phyloP scores from a whole-genome alignment of 2,797 vertebrate genomes.

The Sebastes taczanowskii region DNA sequence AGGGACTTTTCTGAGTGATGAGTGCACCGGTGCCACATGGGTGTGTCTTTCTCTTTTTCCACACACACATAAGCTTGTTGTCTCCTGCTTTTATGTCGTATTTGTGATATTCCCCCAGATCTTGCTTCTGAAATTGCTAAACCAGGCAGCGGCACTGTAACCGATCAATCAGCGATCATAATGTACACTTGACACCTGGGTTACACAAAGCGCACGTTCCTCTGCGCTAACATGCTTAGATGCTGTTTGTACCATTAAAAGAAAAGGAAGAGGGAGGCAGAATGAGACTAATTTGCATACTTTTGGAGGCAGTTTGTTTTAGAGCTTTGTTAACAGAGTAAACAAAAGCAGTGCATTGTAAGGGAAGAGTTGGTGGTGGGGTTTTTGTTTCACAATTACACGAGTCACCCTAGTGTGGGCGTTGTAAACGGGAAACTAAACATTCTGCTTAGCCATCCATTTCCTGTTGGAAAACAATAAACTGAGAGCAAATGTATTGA shows the following conservation, averaged over 20 bases:
- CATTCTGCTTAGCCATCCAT: conserved; percentile 28
- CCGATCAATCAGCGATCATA: conserved; percentile 6
- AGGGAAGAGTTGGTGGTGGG: conserved; percentile 15
- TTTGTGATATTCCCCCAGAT: conserved; percentile 43
- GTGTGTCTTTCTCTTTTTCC: conserved; percentile 44
- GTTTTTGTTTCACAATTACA: conserved; percentile 52
- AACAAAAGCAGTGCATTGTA: conserved; percentile 50
- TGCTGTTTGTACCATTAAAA: conserved; percentile 40
- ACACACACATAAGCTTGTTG: conserved; percentile 37
- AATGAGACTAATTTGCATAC: conserved; percentile 39
- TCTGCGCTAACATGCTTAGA: not conserved
- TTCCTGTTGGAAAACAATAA: conserved; percentile 10
- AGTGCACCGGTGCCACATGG: conserved; percentile 49
- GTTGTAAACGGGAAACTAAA: conserved; percentile 27
- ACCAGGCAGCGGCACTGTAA: conserved; percentile 5
- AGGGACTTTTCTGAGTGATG: conserved; percentile 69
- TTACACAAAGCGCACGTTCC: conserved; percentile 1
- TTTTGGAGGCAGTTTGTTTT: conserved; percentile 55
- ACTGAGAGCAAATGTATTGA: conserved; percentile 1
- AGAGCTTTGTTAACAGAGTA: conserved; percentile 48
- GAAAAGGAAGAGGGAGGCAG: conserved; percentile 11
- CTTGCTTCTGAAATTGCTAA: conserved; percentile 11
- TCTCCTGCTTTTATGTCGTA: conserved; percentile 27
- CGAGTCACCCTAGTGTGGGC: conserved; percentile 31
- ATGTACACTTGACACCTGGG: conserved; percentile 14